Evolutionary conservation across 1,140 invertebrate species (phyloP).

Genomic region (Drosophila kanapiae): DNA sequence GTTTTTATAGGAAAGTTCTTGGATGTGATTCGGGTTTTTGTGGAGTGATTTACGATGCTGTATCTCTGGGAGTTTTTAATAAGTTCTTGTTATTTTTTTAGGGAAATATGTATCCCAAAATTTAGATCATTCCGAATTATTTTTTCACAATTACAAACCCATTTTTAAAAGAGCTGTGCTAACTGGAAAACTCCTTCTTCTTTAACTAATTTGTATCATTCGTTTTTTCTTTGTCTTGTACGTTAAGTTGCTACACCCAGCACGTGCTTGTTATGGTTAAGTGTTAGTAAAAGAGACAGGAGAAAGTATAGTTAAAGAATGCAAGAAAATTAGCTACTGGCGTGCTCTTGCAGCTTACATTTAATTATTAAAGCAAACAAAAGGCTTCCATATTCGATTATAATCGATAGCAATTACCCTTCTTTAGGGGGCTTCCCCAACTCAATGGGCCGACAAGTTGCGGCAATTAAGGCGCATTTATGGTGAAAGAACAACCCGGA

Average conservation of each 20-base stretch:
- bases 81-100: neutral
- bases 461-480: neutral
- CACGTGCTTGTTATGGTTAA: too few species aligned
- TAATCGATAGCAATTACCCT: neutral
- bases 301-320: too few species aligned
- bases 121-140: neutral
- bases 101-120: neutral
- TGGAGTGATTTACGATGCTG: slow-evolving; percentile 3
- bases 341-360: neutral
- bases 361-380: neutral
- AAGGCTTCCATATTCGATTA: neutral
- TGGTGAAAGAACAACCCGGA: neutral
- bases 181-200: too few species aligned
- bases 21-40: neutral
- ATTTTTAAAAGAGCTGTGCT: neutral
- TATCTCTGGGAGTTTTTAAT: neutral
- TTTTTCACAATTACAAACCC: neutral
- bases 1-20: slow-evolving; percentile 5
- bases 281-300: too few species aligned
- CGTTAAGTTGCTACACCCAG: too few species aligned
- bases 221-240: too few species aligned
- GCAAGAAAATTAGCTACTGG: too few species aligned
- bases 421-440: neutral
- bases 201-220: too few species aligned
- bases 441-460: neutral